Base-by-base conservation (phyloP, 35 echinoderm and acorn worm genomes). In the Amphiura filiformis region DNA sequence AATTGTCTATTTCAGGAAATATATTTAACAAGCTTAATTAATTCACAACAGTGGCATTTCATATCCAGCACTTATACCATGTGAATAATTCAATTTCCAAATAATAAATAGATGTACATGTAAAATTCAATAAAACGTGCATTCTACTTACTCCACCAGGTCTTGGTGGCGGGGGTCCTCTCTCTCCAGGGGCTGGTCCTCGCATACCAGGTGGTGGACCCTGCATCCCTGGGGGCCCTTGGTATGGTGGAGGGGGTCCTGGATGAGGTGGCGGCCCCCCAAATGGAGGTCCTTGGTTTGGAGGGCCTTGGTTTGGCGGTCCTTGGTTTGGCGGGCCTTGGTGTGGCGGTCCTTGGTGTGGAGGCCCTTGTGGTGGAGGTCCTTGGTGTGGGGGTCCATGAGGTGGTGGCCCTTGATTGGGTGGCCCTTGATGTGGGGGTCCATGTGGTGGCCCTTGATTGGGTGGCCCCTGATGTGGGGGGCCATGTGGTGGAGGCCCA, bases 401-500 rank as follows among this genome's bases (percentile, higher is more conserved):
- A 11, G 9, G 61, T 70, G 61, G 61, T 70, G 9, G 61, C 15
- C 9, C 26, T 70, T 52, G 44, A 52, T 52, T n/a, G n/a, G n/a
- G n/a, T n/a, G n/a, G 44, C 44, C 44, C 44, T 52, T 7, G 44
- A 11, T 7, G 44, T 52, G 44, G 44, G 44, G 44, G 44, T 52
- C 44, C 44, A 11, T 20, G 44, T 52, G 44, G 44, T 52, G 44
- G 44, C n/a, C n/a, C n/a, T n/a, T n/a, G n/a, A n/a, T n/a, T n/a
- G 17, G 41, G 41, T 4, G 4, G 41, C 17, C 41, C 41, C 5
- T 17, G 4, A 4, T 47, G 41, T 47, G 41, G 41, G 17, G 41
- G 5, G 9, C 39, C 61, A 22, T 86, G 84, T 76, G 84, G 84
- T 76, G 84, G 84, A 0, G 42, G 81, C 3, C 38, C 81, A 13